Conservation (phyloP, 2,797 vertebrate species). For the Sebastes taczanowskii region DNA sequence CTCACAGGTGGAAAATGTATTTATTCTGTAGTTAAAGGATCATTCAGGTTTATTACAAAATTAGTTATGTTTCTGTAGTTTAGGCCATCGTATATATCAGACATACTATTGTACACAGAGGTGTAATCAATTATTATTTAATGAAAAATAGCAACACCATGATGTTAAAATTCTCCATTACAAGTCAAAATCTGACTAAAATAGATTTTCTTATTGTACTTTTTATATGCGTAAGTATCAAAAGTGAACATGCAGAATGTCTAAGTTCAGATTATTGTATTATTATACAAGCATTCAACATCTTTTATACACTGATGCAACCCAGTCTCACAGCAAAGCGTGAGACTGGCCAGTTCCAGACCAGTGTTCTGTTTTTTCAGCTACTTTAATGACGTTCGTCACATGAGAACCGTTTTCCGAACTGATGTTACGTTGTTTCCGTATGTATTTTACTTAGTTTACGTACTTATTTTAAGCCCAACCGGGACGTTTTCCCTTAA, state of each 20-base stretch:
- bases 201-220: neutral
- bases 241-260: neutral
- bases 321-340: no score
- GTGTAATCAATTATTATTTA: neutral
- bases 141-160: neutral
- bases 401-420: no score
- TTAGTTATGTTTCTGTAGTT: neutral
- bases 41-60: neutral
- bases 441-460: no score
- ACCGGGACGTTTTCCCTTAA: no score
- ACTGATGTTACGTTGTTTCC: accelerated
- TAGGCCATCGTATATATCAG: neutral
- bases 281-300: neutral
- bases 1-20: neutral
- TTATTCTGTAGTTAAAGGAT: neutral
- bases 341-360: no score
- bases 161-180: neutral
- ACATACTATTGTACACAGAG: neutral
- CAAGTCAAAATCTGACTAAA: neutral
- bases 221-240: neutral
- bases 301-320: neutral
- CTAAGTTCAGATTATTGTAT: neutral
- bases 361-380: no score
- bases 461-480: no score
- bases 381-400: no score